A percentile compares a stretch with the other conserved stretches of the same genome.
Conservation (phyloP, 2,888 invertebrate genomes). For the Meteorus colon region DNA sequence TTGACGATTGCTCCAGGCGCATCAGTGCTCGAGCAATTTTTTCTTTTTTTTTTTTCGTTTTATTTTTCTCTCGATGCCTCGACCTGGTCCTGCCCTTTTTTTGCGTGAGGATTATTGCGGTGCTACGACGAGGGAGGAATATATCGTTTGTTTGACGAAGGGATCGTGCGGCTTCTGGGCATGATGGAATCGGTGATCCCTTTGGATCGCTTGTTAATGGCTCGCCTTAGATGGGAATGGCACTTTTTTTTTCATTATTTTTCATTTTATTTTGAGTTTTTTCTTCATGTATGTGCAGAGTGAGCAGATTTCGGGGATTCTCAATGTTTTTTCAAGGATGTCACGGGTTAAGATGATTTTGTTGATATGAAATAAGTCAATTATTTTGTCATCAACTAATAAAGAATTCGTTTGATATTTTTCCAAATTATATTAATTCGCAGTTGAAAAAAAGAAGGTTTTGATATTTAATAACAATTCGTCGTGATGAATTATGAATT, state of each 20-base stretch:
- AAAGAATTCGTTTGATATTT: too few relatives aligned
- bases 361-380: background rate
- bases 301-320: background rate
- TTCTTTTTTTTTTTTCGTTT: slow-evolving; percentile 1
- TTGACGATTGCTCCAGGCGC: slow-evolving; percentile 22
- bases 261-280: slow-evolving; percentile 12
- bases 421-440: too few relatives aligned
- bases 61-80: background rate
- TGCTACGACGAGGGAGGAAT: slow-evolving; percentile 30
- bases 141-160: slow-evolving; percentile 32
- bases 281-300: background rate
- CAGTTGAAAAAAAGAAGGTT: too few relatives aligned
- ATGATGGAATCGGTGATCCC: slow-evolving; percentile 35
- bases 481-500: too few relatives aligned
- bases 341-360: background rate
- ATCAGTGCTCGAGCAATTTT: slow-evolving; percentile 2
- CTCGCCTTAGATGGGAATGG: slow-evolving; percentile 11
- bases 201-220: slow-evolving; percentile 17
- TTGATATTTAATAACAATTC: too few relatives aligned
- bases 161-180: slow-evolving; percentile 30
- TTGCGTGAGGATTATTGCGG: slow-evolving; percentile 29
- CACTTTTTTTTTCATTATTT: background rate
- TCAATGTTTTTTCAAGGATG: background rate
- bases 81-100: slow-evolving; percentile 16
- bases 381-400: too few relatives aligned